Percentiles rank a stretch among this genome's conserved stretches.
These are phyloP conservation scores for Plagodis pulveraria DNA, from an alignment of 2,888 invertebrate species.

Conservation along the genomic window DNA sequence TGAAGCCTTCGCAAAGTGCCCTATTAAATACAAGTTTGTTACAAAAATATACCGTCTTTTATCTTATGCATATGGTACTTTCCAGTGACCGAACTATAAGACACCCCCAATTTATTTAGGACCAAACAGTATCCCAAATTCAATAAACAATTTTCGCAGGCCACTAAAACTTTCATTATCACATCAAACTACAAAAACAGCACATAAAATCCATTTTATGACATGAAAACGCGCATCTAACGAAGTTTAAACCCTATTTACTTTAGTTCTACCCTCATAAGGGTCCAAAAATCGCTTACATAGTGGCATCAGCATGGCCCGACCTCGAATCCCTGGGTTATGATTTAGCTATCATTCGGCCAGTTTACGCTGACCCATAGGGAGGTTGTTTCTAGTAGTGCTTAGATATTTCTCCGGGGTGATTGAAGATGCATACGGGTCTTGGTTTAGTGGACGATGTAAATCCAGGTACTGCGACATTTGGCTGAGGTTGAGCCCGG, in stretches of 20 bases:
- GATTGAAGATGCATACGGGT: constrained; percentile 36
- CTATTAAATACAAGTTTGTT: no score
- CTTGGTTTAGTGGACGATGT: constrained; percentile 43
- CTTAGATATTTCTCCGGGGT: constrained; percentile 10
- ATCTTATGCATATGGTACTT: no score
- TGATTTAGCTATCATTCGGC: constrained; percentile 48
- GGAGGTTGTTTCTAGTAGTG: constrained; percentile 12
- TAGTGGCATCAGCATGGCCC: constrained; percentile 48
- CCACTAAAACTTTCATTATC: constrained; percentile 27
- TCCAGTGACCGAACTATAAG: no score
- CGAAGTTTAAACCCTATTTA: constrained; percentile 39
- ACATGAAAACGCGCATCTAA: constrained; percentile 27
- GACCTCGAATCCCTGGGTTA: constrained; percentile 48
- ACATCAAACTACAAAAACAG: constrained; percentile 27
- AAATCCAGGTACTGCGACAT: constrained; percentile 65
- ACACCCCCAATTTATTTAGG: constrained; percentile 6
- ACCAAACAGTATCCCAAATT: constrained; percentile 8
- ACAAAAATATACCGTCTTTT: no score
- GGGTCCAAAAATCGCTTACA: constrained; percentile 56
- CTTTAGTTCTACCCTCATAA: constrained; percentile 39
- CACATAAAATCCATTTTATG: constrained; percentile 26
- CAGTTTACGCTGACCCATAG: constrained; percentile 34
- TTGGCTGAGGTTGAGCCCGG: constrained; percentile 61
- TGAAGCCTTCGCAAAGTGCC: no score
- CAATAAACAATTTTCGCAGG: constrained; percentile 23